These are phyloP conservation scores for Nixonia krombeini DNA, from an alignment of 1,140 invertebrate species.

Conservation along the genomic window DNA sequence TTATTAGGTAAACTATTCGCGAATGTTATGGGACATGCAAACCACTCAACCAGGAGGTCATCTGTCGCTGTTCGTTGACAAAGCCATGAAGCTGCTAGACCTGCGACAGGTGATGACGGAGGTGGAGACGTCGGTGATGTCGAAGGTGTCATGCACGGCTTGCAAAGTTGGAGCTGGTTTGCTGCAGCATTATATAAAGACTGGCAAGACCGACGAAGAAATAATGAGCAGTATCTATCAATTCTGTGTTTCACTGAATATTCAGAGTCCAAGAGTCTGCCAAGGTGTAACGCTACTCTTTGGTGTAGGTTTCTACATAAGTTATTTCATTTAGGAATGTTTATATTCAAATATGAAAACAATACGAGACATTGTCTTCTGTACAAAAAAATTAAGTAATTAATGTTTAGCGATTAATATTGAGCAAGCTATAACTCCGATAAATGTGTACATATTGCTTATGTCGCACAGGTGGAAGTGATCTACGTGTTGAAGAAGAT, in stretches of 20 bases:
- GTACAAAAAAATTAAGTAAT: too few relatives aligned
- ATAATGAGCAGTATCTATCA: slow-evolving; percentile 89
- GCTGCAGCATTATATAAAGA: slow-evolving; percentile 87
- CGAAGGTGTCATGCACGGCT: slow-evolving; percentile 90
- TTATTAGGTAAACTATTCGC: slow-evolving; percentile 71
- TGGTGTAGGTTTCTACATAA: slow-evolving; percentile 75
- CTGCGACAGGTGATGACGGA: slow-evolving; percentile 87
- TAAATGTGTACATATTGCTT: neutral
- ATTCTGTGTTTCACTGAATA: slow-evolving; percentile 87
- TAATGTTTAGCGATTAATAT: too few relatives aligned
- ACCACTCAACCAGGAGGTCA: slow-evolving; percentile 76
- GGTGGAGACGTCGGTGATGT: slow-evolving; percentile 91
- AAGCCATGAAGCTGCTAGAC: slow-evolving; percentile 85
- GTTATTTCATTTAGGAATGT: too few relatives aligned
- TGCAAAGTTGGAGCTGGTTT: slow-evolving; percentile 89
- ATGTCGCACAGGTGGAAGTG: slow-evolving; percentile 80
- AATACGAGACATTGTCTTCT: too few relatives aligned
- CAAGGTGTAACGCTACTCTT: slow-evolving; percentile 88
- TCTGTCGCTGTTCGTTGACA: slow-evolving; percentile 83
- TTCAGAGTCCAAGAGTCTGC: slow-evolving; percentile 87
- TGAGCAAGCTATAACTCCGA: neutral
- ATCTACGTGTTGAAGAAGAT: slow-evolving; percentile 85
- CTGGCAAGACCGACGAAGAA: slow-evolving; percentile 86
- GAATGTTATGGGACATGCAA: slow-evolving; percentile 81
- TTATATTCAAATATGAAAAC: too few relatives aligned